These are phyloP conservation scores for Uria aalge DNA, from an alignment of 2,113 vertebrate species.

Conservation along the genomic window DNA sequence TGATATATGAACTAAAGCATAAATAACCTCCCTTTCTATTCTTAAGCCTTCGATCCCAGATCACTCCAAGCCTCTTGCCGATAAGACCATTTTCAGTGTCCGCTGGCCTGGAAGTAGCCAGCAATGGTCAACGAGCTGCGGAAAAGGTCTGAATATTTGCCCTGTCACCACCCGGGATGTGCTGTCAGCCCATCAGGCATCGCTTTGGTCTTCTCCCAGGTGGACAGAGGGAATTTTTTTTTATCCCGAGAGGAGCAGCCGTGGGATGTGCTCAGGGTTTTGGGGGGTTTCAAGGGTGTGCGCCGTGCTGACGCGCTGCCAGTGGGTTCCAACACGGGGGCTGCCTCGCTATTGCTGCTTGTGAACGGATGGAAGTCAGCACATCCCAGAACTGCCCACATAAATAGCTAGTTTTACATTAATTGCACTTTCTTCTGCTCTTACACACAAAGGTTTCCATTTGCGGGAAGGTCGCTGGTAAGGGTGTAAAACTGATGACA, in stretches of 20 bases:
- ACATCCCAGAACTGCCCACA: not conserved
- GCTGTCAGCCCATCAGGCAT: not conserved
- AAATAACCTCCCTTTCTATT: slow-evolving; percentile 56
- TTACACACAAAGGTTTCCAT: not conserved
- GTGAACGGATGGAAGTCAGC: not conserved
- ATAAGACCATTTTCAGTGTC: not conserved
- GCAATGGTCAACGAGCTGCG: not conserved
- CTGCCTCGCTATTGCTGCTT: not conserved
- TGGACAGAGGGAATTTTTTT: not conserved
- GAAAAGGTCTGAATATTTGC: not conserved
- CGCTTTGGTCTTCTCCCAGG: not conserved
- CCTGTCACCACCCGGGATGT: not conserved
- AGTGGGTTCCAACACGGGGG: rapidly evolving
- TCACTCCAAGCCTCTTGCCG: not conserved
- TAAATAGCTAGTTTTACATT: not conserved
- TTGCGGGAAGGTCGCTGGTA: not conserved
- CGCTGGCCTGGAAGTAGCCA: not conserved
- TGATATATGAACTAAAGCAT: slow-evolving; percentile 44
- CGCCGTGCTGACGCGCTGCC: rapidly evolving
- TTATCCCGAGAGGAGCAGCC: not conserved
- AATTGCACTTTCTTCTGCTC: not conserved
- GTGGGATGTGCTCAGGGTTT: not conserved
- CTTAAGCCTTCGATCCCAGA: slow-evolving; percentile 42
- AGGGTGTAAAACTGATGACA: not conserved
- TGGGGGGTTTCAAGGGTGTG: not conserved